These are phyloP conservation scores for Apodemia duryi DNA, from an alignment of 2,888 invertebrate species.

Conservation along the genomic window DNA sequence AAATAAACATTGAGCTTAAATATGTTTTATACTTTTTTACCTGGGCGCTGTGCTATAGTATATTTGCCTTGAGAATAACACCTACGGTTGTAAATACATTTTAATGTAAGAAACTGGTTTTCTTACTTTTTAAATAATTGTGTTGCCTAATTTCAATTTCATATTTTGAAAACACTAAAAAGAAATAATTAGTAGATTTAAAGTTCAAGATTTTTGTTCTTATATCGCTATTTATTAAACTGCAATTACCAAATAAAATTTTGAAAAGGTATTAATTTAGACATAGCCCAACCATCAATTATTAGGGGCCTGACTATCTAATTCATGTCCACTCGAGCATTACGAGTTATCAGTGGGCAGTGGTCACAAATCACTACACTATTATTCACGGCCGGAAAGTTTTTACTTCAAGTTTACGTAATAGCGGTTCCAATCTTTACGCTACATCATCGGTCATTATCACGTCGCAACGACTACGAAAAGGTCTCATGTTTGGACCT, in stretches of 20 bases:
- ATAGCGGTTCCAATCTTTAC: constrained; percentile 40
- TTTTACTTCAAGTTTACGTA: constrained; percentile 34
- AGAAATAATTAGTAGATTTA: no score
- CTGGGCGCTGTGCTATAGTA: no score
- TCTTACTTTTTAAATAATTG: no score
- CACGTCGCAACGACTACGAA: constrained; percentile 16
- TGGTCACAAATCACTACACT: constrained; percentile 20
- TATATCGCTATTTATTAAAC: neutral
- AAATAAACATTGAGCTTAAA: neutral
- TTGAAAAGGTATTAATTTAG: neutral
- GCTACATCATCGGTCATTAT: constrained; percentile 35
- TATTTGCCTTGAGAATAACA: no score
- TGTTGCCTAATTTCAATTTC: no score
- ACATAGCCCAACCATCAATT: constrained; percentile 7
- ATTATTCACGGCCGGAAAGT: constrained; percentile 20
- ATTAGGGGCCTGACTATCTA: constrained; percentile 2
- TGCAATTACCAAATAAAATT: neutral
- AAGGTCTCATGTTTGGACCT: constrained; percentile 15
- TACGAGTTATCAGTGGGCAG: constrained; percentile 4
- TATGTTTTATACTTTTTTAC: no score
- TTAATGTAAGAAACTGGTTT: no score
- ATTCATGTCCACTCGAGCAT: constrained; percentile 10
- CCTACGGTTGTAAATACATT: no score
- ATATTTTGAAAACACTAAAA: no score
- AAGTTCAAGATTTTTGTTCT: no score